phyloP scores from a whole-genome alignment of 2,113 vertebrate genomes.

The Xiphorhynchus elegans region DNA sequence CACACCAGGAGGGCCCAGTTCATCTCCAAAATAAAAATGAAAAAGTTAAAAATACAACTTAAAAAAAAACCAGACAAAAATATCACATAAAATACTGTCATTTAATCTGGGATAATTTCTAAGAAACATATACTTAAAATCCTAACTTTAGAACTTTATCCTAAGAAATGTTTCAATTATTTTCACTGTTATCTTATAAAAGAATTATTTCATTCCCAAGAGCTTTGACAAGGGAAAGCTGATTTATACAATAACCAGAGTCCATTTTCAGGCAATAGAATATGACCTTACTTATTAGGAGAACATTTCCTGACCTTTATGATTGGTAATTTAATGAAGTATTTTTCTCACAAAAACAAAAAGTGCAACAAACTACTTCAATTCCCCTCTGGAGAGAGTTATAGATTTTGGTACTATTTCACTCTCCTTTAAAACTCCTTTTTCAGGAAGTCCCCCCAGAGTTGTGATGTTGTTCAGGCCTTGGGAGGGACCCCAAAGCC shows the following conservation, averaged over 20 bases:
- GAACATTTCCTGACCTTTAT: neutral
- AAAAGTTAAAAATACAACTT: neutral
- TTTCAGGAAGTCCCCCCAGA: neutral
- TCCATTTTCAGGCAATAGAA: neutral
- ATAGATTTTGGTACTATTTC: neutral
- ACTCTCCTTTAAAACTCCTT: neutral
- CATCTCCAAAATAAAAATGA: conserved; percentile 14
- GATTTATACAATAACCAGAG: neutral
- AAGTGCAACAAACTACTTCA: neutral
- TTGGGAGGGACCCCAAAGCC: no score
- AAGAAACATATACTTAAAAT: neutral
- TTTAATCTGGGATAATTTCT: neutral
- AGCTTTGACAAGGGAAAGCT: neutral
- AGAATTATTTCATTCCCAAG: neutral
- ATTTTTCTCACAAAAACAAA: neutral
- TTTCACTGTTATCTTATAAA: neutral
- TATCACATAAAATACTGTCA: neutral
- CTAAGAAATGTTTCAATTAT: neutral
- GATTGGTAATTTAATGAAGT: neutral
- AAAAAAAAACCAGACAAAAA: neutral
- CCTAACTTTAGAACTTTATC: neutral
- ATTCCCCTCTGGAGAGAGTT: neutral
- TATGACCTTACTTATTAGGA: neutral
- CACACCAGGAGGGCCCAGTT: conserved; percentile 52
- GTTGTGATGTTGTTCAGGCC: neutral